Evolutionary conservation across 2,888 invertebrate genomes (phyloP).

Genomic region (Cheilosia soror): DNA sequence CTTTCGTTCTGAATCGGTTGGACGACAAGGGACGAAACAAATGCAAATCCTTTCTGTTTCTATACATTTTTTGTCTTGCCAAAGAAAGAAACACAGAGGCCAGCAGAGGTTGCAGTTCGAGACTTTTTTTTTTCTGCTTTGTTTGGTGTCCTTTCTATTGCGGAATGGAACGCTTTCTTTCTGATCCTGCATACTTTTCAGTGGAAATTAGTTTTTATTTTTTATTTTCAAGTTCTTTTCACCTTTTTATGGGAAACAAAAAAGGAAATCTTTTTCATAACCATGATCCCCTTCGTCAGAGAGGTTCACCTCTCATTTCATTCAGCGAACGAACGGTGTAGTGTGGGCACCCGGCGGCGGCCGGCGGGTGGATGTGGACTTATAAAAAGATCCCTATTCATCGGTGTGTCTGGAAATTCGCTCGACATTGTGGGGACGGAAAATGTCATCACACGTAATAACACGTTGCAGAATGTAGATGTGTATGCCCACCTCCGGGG

Average conservation of each 20-base stretch:
- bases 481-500: too few species aligned
- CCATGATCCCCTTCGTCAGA: slow-evolving; percentile 40
- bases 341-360: not conserved
- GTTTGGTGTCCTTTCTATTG: slow-evolving; percentile 22
- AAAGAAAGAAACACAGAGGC: slow-evolving; percentile 24
- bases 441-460: slow-evolving; percentile 74
- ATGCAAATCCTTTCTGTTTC: slow-evolving; percentile 68
- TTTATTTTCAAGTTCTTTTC: slow-evolving; percentile 46
- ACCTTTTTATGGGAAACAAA: slow-evolving; percentile 19
- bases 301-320: slow-evolving; percentile 37
- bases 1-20: slow-evolving; percentile 47
- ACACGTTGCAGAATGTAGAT: slow-evolving; percentile 41
- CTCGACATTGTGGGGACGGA: slow-evolving; percentile 50
- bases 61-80: slow-evolving; percentile 9
- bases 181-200: slow-evolving; percentile 53
- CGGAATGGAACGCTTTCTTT: not conserved
- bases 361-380: slow-evolving; percentile 3
- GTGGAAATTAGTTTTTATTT: slow-evolving; percentile 69
- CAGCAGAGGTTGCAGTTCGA: slow-evolving; percentile 36
- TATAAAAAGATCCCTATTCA: slow-evolving; percentile 34
- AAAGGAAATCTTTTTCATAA: slow-evolving; percentile 17
- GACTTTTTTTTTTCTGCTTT: slow-evolving; percentile 11
- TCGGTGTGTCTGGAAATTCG: slow-evolving; percentile 44
- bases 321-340: slow-evolving; percentile 3
- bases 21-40: slow-evolving; percentile 36